phyloP scores from a whole-genome alignment of 2,797 vertebrate species.

The Cirrhinus molitorella region DNA sequence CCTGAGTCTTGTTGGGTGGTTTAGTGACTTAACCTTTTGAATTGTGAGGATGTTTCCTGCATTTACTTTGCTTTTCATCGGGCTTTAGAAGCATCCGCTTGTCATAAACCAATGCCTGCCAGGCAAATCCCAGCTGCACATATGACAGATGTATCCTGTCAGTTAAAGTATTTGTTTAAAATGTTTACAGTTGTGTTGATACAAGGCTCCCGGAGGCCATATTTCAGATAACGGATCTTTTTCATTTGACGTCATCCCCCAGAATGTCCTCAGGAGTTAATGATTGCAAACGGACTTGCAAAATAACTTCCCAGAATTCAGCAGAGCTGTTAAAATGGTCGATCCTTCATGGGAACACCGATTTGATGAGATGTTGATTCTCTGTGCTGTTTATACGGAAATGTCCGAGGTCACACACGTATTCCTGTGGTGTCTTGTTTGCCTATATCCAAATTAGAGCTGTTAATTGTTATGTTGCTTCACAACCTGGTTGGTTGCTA shows the following conservation, averaged over 20 bases:
- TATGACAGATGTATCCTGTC: conserved; percentile 18
- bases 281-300: neutral
- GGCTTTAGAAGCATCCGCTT: neutral
- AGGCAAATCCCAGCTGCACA: neutral
- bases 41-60: conserved; percentile 1
- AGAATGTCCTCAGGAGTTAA: neutral
- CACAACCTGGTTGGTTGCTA: conserved; percentile 40
- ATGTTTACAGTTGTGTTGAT: conserved; percentile 35
- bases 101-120: neutral
- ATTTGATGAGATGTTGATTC: conserved; percentile 21
- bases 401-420: conserved; percentile 40
- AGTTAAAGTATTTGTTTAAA: conserved; percentile 16
- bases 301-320: neutral
- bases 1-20: neutral
- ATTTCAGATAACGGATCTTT: neutral
- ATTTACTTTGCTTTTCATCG: conserved; percentile 4
- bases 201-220: neutral
- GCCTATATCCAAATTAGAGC: conserved; percentile 38
- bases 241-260: conserved; percentile 26
- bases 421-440: conserved; percentile 52
- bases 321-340: neutral
- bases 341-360: neutral
- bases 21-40: neutral
- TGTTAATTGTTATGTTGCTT: conserved; percentile 39
- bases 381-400: conserved; percentile 42